These are phyloP conservation scores for Cheirogaleus major DNA, from an alignment of 2,797 vertebrate genomes.

Conservation along the genomic window DNA sequence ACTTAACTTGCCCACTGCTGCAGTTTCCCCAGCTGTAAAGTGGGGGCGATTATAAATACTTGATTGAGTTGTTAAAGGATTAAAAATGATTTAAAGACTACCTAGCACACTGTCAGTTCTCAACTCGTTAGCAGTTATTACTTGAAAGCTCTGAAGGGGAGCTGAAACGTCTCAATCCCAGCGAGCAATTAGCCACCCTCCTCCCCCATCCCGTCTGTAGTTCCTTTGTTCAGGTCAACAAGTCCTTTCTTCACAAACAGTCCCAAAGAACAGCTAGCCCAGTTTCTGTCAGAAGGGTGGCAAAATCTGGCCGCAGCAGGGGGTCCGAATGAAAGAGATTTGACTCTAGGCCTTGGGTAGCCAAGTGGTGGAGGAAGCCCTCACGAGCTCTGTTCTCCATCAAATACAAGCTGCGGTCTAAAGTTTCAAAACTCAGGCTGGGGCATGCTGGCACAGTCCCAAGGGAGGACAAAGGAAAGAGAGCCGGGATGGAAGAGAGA, in stretches of 20 bases:
- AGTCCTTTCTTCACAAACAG: constrained; percentile 41
- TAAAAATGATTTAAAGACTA: constrained; percentile 13
- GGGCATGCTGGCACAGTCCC: constrained; percentile 42
- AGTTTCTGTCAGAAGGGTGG: constrained; percentile 38
- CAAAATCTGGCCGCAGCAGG: background rate
- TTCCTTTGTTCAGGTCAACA: constrained; percentile 59
- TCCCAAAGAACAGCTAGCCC: constrained; percentile 32
- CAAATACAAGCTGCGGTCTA: constrained; percentile 32
- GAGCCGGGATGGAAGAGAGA: background rate
- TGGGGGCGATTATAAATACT: background rate
- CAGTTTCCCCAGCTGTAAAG: constrained; percentile 25
- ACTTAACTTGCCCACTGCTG: background rate
- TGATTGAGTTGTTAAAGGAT: constrained; percentile 20
- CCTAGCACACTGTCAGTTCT: background rate
- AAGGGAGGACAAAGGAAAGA: constrained; percentile 48
- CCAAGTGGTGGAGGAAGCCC: constrained; percentile 23
- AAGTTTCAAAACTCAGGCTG: constrained; percentile 67
- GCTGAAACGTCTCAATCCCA: background rate
- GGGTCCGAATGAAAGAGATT: background rate
- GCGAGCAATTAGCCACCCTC: background rate
- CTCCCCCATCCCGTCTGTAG: background rate
- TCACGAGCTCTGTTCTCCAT: constrained; percentile 43
- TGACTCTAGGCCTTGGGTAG: background rate
- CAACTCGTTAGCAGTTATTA: background rate
- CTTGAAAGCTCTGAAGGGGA: background rate